Percentiles rank a stretch among this genome's conserved stretches.
phyloP scores from a whole-genome alignment of 2,113 vertebrate genomes.

The Cynopterus brachyotis region DNA sequence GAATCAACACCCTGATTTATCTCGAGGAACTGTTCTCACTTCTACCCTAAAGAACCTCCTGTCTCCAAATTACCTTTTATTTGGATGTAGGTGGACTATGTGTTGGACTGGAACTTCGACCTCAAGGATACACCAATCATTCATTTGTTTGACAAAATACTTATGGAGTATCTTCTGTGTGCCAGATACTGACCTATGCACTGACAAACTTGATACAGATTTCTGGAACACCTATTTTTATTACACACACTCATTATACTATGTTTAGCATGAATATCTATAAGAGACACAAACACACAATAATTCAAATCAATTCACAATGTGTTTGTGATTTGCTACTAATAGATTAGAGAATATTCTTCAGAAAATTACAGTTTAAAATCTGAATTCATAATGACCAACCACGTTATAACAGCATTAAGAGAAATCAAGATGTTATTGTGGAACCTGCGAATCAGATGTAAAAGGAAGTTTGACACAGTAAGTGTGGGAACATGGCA shows the following conservation, averaged over 20 bases:
- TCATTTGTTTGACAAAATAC: background rate
- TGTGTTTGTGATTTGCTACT: background rate
- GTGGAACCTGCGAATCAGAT: background rate
- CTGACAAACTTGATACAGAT: background rate
- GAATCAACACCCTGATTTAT: background rate
- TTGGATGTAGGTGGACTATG: background rate
- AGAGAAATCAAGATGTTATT: background rate
- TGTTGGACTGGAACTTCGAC: background rate
- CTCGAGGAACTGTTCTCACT: background rate
- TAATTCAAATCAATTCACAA: background rate
- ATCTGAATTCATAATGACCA: background rate
- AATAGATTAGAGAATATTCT: background rate
- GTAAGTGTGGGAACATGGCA: background rate
- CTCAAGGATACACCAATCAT: background rate
- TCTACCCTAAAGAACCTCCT: background rate
- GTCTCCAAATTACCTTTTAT: background rate
- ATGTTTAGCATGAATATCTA: background rate
- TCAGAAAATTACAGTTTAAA: constrained; percentile 41
- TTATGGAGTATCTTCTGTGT: background rate
- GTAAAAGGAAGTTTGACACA: background rate
- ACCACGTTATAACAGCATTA: background rate
- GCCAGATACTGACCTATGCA: background rate
- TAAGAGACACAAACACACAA: background rate
- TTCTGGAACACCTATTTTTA: background rate
- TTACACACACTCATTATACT: background rate